Percentiles rank a stretch among this genome's conserved stretches.
Evolutionary conservation across 1,140 invertebrate species (phyloP).

Genomic region (Calycopis cecrops): DNA sequence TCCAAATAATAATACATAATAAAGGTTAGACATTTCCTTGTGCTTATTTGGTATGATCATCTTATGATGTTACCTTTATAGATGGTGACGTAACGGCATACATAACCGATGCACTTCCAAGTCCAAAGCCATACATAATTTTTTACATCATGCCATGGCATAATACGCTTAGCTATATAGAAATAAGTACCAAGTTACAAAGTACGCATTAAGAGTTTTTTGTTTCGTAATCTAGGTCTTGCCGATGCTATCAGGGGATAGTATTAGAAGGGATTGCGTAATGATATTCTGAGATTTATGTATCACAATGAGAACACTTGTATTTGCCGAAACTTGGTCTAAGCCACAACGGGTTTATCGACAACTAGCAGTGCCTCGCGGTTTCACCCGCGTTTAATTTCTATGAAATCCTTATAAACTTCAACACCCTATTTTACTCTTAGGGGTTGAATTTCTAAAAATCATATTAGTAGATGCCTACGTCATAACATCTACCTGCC

Average conservation of each 20-base stretch:
- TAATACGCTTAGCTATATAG: neutral
- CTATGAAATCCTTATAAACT: too few relatives aligned
- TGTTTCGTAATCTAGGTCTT: conserved; percentile 12
- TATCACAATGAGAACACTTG: conserved; percentile 5
- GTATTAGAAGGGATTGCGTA: conserved; percentile 17
- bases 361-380: too few relatives aligned
- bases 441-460: too few relatives aligned
- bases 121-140: neutral
- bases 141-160: neutral
- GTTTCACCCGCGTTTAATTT: too few relatives aligned
- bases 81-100: neutral
- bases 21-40: neutral
- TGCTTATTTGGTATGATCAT: neutral
- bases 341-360: too few relatives aligned
- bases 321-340: too few relatives aligned
- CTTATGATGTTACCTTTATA: neutral
- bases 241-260: conserved; percentile 33
- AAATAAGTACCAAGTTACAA: neutral
- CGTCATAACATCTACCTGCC: too few relatives aligned
- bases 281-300: conserved; percentile 12
- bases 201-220: neutral
- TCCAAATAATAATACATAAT: conserved; percentile 7
- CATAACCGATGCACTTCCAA: neutral
- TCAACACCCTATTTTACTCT: too few relatives aligned
- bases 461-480: too few relatives aligned